Conservation (phyloP, 2,888 invertebrate genomes). For the Dusona sp. region DNA sequence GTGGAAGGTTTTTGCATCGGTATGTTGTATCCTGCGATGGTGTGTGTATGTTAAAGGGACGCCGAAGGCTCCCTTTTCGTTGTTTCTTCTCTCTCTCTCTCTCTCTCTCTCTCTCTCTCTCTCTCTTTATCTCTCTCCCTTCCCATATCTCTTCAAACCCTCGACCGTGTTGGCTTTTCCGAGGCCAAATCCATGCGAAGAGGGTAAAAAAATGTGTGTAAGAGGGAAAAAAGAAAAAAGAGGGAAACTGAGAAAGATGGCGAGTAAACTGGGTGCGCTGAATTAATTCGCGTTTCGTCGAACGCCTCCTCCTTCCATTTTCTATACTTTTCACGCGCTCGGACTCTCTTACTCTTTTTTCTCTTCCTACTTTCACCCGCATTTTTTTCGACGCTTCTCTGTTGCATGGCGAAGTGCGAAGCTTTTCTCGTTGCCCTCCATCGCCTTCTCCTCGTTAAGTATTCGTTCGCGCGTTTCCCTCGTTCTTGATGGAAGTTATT, state of each 20-base stretch:
- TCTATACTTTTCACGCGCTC: conserved; percentile 68
- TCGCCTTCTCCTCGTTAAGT: conserved; percentile 69
- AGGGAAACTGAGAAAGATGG: conserved; percentile 48
- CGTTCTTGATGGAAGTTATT: conserved; percentile 52
- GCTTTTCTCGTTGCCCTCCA: conserved; percentile 64
- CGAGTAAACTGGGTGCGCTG: conserved; percentile 77
- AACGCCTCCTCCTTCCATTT: conserved; percentile 71
- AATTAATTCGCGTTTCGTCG: conserved; percentile 83
- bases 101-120: conserved; percentile 32
- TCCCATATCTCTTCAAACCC: conserved; percentile 69
- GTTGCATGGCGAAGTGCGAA: conserved; percentile 66
- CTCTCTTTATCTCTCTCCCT: conserved; percentile 58
- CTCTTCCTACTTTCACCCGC: conserved; percentile 14
- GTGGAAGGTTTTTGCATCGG: conserved; percentile 59
- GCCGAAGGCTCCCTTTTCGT: conserved; percentile 40
- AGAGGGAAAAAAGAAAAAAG: conserved; percentile 32
- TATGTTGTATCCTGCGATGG: conserved; percentile 73
- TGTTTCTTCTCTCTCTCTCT: conserved; percentile 34
- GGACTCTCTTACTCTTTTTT: conserved; percentile 66
- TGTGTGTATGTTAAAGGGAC: conserved; percentile 54
- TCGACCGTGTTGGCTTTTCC: conserved; percentile 70
- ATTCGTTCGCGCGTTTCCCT: conserved; percentile 68
- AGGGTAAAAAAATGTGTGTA: conserved; percentile 51
- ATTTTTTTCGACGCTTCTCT: conserved; percentile 45
- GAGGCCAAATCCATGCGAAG: conserved; percentile 75